Evolutionary conservation across 2,888 invertebrate genomes (phyloP).

Genomic region (Athrips mouffetella): DNA sequence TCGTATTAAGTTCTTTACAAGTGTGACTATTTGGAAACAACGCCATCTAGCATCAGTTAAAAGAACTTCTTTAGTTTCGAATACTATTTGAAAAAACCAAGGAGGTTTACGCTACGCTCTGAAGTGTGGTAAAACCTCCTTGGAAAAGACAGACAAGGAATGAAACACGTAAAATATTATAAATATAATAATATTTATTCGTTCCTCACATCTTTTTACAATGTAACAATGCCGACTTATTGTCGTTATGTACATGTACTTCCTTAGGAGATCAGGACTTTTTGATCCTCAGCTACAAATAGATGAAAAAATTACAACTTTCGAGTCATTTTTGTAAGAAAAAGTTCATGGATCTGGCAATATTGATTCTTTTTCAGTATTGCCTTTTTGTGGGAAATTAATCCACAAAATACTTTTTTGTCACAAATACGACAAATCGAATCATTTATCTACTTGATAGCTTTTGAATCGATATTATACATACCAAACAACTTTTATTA

Average conservation of each 20-base stretch:
- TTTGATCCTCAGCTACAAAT: conserved; percentile 18
- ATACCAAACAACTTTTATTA: conserved; percentile 3
- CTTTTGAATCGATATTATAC: conserved; percentile 7
- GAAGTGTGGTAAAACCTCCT: not conserved
- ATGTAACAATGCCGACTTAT: conserved; percentile 43
- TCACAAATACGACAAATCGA: not conserved
- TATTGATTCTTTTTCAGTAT: not conserved
- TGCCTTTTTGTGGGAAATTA: too few species aligned
- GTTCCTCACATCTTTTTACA: conserved; percentile 47
- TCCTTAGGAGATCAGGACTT: conserved; percentile 19
- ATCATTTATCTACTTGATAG: not conserved
- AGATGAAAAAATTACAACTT: too few species aligned
- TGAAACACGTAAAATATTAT: conserved; percentile 37
- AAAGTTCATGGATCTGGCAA: too few species aligned
- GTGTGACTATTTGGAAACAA: too few species aligned
- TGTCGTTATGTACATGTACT: conserved; percentile 44
- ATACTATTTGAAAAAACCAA: not conserved
- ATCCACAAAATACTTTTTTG: not conserved
- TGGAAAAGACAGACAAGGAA: too few species aligned
- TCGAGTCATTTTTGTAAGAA: conserved; percentile 1
- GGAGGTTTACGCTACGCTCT: not conserved
- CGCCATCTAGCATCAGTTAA: too few species aligned
- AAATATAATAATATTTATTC: conserved; percentile 73
- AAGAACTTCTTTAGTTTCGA: too few species aligned
- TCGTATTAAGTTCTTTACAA: too few species aligned